Percentiles rank a stretch among this genome's conserved stretches.
Conservation (phyloP, 2,888 invertebrate species). For the Chelonus formosanus region DNA sequence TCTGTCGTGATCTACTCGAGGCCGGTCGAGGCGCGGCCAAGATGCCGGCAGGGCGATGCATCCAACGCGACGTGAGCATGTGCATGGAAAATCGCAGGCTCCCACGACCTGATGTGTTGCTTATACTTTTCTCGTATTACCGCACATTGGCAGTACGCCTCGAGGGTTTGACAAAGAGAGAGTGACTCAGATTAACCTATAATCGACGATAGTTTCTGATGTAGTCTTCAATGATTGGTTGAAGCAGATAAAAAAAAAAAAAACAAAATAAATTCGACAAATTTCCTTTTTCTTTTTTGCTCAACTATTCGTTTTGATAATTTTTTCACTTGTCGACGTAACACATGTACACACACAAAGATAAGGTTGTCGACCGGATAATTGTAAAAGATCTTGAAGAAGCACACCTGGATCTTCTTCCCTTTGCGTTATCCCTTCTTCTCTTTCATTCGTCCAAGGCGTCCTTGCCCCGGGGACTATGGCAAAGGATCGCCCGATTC, state of each 20-base stretch:
- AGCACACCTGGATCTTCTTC: slow-evolving; percentile 26
- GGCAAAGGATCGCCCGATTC: slow-evolving; percentile 35
- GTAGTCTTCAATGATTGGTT: neutral
- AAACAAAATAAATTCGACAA: too few relatives aligned
- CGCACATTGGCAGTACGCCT: slow-evolving; percentile 16
- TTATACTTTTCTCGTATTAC: slow-evolving; percentile 19
- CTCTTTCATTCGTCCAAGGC: slow-evolving; percentile 35
- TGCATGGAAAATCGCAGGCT: slow-evolving; percentile 43
- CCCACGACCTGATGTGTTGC: slow-evolving; percentile 41
- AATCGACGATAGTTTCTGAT: neutral
- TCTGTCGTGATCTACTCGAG: slow-evolving; percentile 13
- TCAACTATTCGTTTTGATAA: too few relatives aligned
- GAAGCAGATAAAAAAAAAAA: neutral
- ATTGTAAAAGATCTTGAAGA: slow-evolving; percentile 23
- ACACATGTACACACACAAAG: neutral
- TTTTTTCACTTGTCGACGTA: neutral
- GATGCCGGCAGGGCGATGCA: slow-evolving; percentile 33
- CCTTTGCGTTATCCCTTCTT: slow-evolving; percentile 33
- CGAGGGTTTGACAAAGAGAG: slow-evolving; percentile 19
- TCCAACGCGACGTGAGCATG: slow-evolving; percentile 33
- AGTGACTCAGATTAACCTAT: slow-evolving; percentile 24
- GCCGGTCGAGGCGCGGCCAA: slow-evolving; percentile 39
- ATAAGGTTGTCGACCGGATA: slow-evolving; percentile 28
- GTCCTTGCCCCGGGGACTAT: slow-evolving; percentile 47
- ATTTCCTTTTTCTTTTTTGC: too few relatives aligned